Evolutionary conservation across 2,888 invertebrate genomes (phyloP).

Genomic region (Venustoraphidia nigricollis): DNA sequence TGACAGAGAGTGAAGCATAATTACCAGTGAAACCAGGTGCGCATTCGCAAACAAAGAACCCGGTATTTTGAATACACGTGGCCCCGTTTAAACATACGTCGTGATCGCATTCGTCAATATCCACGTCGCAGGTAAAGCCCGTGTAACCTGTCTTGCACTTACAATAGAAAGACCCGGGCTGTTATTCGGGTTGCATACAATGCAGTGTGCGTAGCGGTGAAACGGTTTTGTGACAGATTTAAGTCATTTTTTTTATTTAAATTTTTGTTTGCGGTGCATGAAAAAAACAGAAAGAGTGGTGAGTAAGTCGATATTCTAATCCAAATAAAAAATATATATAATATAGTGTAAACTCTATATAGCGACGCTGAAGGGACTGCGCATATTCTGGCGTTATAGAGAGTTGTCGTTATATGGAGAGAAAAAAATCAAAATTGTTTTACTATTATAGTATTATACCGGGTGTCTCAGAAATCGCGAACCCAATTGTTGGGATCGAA

Average conservation of each 20-base stretch:
- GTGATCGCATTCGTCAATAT: conserved; percentile 37
- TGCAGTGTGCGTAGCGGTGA: background rate
- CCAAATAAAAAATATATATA: background rate
- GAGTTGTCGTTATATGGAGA: no score
- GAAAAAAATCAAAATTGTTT: no score
- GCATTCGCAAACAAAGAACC: conserved; percentile 42
- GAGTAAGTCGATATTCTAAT: conserved; percentile 1
- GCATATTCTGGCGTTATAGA: no score
- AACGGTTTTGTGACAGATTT: no score
- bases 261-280: conserved; percentile 9
- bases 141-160: conserved; percentile 55
- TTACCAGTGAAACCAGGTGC: conserved; percentile 39
- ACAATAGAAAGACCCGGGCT: conserved; percentile 46
- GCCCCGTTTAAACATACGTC: conserved; percentile 50
- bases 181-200: conserved; percentile 16
- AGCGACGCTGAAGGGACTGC: no score
- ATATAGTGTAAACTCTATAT: no score
- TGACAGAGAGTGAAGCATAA: background rate
- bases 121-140: conserved; percentile 39
- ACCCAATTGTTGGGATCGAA: no score
- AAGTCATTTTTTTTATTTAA: conserved; percentile 3
- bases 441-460: no score
- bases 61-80: conserved; percentile 36
- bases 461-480: no score
- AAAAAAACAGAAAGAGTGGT: conserved; percentile 7